Conservation (phyloP, 1,140 invertebrate genomes). For the Pseudomyrmex concolor region DNA sequence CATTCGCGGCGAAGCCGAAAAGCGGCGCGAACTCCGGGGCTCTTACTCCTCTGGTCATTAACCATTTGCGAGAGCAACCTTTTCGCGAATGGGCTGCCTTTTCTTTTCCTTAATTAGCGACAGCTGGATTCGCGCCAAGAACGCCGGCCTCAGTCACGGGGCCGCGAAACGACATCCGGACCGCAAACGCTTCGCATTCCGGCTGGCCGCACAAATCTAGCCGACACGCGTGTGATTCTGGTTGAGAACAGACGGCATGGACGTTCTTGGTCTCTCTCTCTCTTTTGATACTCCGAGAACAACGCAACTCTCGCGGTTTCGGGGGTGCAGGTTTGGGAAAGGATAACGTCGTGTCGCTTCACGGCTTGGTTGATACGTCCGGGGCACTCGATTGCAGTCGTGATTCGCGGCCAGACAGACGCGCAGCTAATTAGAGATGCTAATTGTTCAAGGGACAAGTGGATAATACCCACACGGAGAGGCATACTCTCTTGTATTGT, state of each 20-base stretch:
- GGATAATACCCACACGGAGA: not conserved
- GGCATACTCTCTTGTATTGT: no score
- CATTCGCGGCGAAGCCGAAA: not conserved
- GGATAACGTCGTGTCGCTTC: conserved; percentile 55
- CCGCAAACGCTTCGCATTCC: conserved; percentile 75
- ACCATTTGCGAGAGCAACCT: conserved; percentile 32
- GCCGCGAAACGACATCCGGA: conserved; percentile 61
- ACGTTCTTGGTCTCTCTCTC: conserved; percentile 36
- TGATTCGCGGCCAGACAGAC: conserved; percentile 35
- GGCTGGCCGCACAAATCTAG: conserved; percentile 76
- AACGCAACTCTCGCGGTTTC: conserved; percentile 58
- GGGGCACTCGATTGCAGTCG: conserved; percentile 63
- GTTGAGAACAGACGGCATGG: conserved; percentile 60
- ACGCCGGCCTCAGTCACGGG: conserved; percentile 15
- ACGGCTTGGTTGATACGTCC: conserved; percentile 69
- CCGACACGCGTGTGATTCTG: conserved; percentile 70
- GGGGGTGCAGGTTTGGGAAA: conserved; percentile 37
- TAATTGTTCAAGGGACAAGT: conserved; percentile 29
- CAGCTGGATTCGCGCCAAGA: conserved; percentile 63
- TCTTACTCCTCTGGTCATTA: conserved; percentile 31
- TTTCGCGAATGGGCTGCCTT: conserved; percentile 16
- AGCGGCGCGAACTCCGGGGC: not conserved
- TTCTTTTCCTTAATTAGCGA: conserved; percentile 66
- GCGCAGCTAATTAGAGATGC: conserved; percentile 37
- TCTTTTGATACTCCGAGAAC: conserved; percentile 40